Base-by-base conservation (phyloP, 1,140 invertebrate species). In the Drosophila elegans region DNA sequence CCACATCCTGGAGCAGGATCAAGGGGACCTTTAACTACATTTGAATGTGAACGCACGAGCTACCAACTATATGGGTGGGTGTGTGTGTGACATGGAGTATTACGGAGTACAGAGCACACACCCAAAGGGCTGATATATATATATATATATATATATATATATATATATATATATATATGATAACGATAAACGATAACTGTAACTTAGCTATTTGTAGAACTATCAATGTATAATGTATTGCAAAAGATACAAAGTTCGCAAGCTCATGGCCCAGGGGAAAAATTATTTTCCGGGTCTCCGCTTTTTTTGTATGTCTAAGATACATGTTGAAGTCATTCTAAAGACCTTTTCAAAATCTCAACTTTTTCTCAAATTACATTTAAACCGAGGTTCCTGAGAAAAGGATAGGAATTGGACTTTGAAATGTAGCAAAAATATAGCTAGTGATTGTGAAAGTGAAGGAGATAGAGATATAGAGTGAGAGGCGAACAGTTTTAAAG, bases 151-250 rank as follows among this genome's bases (percentile, higher is more conserved):
- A 74, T 48, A 56, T 76, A 66, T 41, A 64, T 62, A 57, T 57
- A 45, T 63, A 64, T 62, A 57, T 57, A n/a, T n/a, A n/a, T n/a
- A 53, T 80, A 74, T 48, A 56, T 76, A 66, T 41, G 56, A 59
- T 59, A 48, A 80, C 56, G 75, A 82, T 82, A 63, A 78, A 69
- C 46, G 59, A 80, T 84, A 75, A 85, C 41, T 79, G 63, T 79
- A 79, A 79, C 81, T 76, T 85, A 84, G 81, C 66, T 85, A 78
- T 78, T 81, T 81, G 78, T 86, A 81, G 54, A 81, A 86, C 74
- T 74, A 85, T 76, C 71, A 73, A 80, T 83, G 74, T 81, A 69
- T 74, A 81, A 71, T 69, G 59, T 77, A 77, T 68, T 52, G 64
- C 16, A 52, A 86, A 45, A 71, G 42, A 74, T 75, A 59, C 46